Conservation (phyloP, 2,797 vertebrate species). For the Apogon talboti region DNA sequence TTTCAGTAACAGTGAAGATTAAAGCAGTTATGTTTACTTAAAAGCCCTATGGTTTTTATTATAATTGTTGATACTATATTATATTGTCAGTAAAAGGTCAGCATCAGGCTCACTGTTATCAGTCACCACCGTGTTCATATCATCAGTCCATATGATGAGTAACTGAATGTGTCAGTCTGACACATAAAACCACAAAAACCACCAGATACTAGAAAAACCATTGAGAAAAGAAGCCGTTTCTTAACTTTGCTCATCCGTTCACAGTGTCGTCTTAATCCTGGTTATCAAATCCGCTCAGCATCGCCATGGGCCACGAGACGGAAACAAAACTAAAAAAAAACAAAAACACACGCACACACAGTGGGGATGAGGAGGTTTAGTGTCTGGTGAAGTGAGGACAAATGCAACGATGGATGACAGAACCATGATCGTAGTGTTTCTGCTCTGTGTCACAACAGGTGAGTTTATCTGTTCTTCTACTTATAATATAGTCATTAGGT, state of each 20-base stretch:
- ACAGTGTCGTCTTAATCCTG: constrained; percentile 22
- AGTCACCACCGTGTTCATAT: constrained; percentile 50
- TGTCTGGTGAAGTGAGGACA: constrained; percentile 33
- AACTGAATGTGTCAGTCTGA: constrained; percentile 72
- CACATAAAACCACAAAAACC: constrained; percentile 62
- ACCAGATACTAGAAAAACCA: constrained; percentile 42
- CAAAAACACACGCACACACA: no score
- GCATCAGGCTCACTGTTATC: constrained; percentile 68
- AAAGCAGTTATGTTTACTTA: neutral
- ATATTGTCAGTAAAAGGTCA: constrained; percentile 5
- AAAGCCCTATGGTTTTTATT: neutral
- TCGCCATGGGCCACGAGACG: constrained; percentile 30
- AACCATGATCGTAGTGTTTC: constrained; percentile 29
- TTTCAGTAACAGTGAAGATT: neutral
- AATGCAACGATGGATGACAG: constrained; percentile 40
- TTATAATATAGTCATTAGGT: no score
- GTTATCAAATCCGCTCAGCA: constrained; percentile 67
- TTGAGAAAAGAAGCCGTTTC: constrained; percentile 47
- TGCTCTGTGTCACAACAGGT: constrained; percentile 73
- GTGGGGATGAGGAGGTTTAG: constrained; percentile 28
- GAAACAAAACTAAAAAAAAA: constrained; percentile 37
- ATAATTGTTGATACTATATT: constrained; percentile 1
- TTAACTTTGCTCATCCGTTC: constrained; percentile 54
- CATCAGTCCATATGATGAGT: constrained; percentile 40
- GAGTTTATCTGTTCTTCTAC: constrained; percentile 33